Percentiles rank a stretch among this genome's conserved stretches.
phyloP scores from a whole-genome alignment of 1,140 invertebrate genomes.

The Drosophila dunni region DNA sequence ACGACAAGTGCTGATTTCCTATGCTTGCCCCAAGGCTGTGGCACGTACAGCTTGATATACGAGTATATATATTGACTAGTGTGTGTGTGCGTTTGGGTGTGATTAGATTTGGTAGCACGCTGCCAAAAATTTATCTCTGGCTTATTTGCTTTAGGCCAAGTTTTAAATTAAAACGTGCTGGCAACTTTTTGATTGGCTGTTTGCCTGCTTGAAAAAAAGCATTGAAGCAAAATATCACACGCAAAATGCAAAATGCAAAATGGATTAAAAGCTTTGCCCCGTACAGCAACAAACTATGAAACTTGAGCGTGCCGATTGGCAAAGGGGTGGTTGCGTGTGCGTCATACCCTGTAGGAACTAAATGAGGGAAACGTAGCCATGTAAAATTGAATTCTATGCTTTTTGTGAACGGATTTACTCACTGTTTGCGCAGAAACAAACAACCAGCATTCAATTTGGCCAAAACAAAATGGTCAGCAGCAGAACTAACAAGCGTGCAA shows the following conservation, averaged over 20 bases:
- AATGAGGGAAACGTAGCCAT: no score
- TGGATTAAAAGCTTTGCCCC: conserved; percentile 60
- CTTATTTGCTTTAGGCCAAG: conserved; percentile 73
- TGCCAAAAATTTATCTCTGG: conserved; percentile 25
- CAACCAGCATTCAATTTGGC: conserved; percentile 7
- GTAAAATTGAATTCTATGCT: no score
- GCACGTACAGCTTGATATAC: conserved; percentile 32
- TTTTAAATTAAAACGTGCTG: conserved; percentile 72
- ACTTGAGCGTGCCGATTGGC: neutral
- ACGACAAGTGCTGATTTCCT: conserved; percentile 26
- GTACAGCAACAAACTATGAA: neutral
- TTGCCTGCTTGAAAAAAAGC: conserved; percentile 25
- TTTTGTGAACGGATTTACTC: no score
- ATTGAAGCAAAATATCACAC: conserved; percentile 29
- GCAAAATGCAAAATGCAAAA: conserved; percentile 65
- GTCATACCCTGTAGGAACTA: neutral
- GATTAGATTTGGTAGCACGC: conserved; percentile 13
- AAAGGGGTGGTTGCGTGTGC: neutral
- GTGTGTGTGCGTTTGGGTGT: conserved; percentile 6
- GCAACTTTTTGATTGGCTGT: conserved; percentile 36
- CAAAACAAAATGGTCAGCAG: conserved; percentile 31
- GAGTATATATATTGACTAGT: conserved; percentile 44
- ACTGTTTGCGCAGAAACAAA: neutral
- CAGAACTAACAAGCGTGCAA: conserved; percentile 30
- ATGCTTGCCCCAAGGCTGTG: conserved; percentile 26